Conservation (phyloP, 2,888 invertebrate species). For the Meiosimyza platycephala region DNA sequence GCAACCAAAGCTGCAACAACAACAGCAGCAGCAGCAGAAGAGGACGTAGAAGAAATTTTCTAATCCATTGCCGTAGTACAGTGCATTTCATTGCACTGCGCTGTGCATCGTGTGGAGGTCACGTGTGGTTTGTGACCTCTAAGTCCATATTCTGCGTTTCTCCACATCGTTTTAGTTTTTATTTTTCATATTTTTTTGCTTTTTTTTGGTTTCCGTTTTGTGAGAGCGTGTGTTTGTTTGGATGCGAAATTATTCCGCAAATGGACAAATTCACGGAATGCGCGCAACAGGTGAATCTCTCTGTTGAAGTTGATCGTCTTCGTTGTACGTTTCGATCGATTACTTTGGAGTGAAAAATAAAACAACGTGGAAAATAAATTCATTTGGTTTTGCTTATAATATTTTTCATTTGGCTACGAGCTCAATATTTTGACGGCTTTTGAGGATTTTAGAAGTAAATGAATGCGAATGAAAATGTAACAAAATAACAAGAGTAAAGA, state of each 20-base stretch:
- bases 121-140: conserved; percentile 61
- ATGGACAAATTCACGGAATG: conserved; percentile 37
- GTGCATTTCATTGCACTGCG: conserved; percentile 3
- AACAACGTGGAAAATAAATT: conserved; percentile 19
- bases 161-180: conserved; percentile 4
- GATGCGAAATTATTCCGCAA: conserved; percentile 35
- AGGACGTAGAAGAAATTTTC: conserved; percentile 14
- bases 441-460: too few relatives aligned
- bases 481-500: too few relatives aligned
- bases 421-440: too few relatives aligned
- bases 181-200: conserved; percentile 23
- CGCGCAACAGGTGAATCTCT: conserved; percentile 36
- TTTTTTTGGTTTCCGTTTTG: conserved; percentile 26
- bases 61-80: conserved; percentile 15
- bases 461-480: too few relatives aligned
- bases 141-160: conserved; percentile 52
- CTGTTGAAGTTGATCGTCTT: conserved; percentile 19
- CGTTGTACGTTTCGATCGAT: conserved; percentile 15
- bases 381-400: neutral
- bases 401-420: too few relatives aligned
- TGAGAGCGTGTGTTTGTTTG: too few relatives aligned
- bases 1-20: too few relatives aligned
- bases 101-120: conserved; percentile 47
- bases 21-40: too few relatives aligned
- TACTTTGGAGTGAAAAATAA: neutral